Percentiles rank a stretch among this genome's conserved stretches.
Conservation (phyloP, 2,797 vertebrate genomes). For the Darevskia nairensis region DNA sequence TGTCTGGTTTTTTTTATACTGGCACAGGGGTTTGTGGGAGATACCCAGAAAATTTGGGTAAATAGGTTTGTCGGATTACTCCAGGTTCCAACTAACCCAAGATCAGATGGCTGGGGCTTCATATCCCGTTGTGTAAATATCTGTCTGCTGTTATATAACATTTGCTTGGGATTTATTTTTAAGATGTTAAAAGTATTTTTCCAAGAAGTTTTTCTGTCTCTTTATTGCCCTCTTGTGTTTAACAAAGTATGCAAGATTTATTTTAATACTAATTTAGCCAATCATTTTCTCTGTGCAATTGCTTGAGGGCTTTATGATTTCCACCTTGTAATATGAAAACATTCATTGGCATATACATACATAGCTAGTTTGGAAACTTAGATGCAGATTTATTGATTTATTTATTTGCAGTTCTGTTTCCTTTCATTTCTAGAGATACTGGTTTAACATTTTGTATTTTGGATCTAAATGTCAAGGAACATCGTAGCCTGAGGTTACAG, state of each 20-base stretch:
- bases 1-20: neutral
- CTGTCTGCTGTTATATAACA: constrained; percentile 68
- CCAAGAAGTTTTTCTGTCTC: constrained; percentile 63
- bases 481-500: neutral
- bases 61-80: neutral
- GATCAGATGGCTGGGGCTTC: neutral
- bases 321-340: neutral
- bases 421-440: neutral
- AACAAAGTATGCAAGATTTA: constrained; percentile 54
- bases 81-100: neutral
- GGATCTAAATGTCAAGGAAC: constrained; percentile 12
- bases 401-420: neutral
- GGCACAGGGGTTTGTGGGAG: neutral
- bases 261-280: neutral
- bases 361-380: neutral
- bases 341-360: neutral
- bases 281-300: rapidly evolving
- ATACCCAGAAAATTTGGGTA: neutral
- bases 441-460: neutral
- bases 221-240: constrained; percentile 78
- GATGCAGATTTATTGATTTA: neutral
- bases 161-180: constrained; percentile 76
- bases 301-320: neutral
- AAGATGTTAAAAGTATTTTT: constrained; percentile 67
- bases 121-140: constrained; percentile 67